These are phyloP conservation scores for Triplophysa tibetana DNA, from an alignment of 2,113 vertebrate species.

Conservation along the genomic window DNA sequence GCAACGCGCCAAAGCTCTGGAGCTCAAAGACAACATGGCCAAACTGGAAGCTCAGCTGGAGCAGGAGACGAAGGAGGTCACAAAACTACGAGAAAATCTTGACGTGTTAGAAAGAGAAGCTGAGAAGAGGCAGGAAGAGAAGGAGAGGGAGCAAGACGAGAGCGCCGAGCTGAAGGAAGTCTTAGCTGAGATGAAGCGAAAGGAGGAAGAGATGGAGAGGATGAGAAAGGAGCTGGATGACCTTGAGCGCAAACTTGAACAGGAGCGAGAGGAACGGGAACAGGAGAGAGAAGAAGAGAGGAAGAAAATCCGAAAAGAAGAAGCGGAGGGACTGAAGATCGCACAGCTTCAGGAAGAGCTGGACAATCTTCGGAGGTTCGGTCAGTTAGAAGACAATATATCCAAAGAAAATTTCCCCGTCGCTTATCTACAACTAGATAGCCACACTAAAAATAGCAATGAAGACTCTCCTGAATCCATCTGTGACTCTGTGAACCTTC, in stretches of 20 bases:
- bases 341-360: conserved; percentile 67
- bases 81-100: conserved; percentile 61
- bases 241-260: conserved; percentile 64
- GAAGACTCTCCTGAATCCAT: conserved; percentile 59
- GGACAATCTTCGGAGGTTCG: conserved; percentile 58
- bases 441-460: conserved; percentile 57
- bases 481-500: conserved; percentile 66
- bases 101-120: conserved; percentile 61
- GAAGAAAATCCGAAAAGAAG: conserved; percentile 37
- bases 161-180: conserved; percentile 61
- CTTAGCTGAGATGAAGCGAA: conserved; percentile 48
- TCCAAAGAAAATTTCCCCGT: conserved; percentile 59
- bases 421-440: conserved; percentile 65
- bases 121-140: conserved; percentile 44
- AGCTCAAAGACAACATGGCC: conserved; percentile 62
- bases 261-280: conserved; percentile 66
- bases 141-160: conserved; percentile 39
- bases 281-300: conserved; percentile 57
- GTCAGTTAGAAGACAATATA: conserved; percentile 49
- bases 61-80: conserved; percentile 63
- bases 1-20: conserved; percentile 48
- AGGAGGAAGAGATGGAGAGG: conserved; percentile 52
- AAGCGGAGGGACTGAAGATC: conserved; percentile 54
- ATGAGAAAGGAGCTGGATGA: conserved; percentile 65
- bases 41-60: conserved; percentile 68